Percentiles rank a stretch among this genome's conserved stretches.
phyloP scores from a whole-genome alignment of 53 echinoderm and acorn worm genomes.

The Antedon mediterranea region DNA sequence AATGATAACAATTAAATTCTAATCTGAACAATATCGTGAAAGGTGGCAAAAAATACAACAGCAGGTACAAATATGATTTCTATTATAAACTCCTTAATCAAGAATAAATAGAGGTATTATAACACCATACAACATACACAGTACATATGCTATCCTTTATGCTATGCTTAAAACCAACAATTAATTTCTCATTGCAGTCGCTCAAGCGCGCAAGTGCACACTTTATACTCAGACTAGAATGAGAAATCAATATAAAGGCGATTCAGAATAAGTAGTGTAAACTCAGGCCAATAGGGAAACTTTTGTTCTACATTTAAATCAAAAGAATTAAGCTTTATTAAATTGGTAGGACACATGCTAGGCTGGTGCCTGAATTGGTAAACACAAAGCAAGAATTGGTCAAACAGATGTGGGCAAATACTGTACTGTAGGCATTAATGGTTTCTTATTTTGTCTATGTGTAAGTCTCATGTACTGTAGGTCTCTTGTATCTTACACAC shows the following conservation, averaged over 20 bases:
- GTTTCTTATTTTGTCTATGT: too few relatives aligned
- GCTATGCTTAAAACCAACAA: not conserved
- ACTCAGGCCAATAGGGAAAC: not conserved
- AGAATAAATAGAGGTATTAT: not conserved
- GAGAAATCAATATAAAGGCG: not conserved
- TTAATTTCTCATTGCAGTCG: not conserved
- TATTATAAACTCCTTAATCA: not conserved
- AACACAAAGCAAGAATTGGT: not conserved
- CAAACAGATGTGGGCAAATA: not conserved
- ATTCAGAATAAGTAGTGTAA: not conserved
- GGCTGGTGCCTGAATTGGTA: not conserved
- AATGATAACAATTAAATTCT: not conserved
- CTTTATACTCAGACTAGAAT: not conserved
- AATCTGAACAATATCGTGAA: not conserved
- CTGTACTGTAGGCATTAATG: not conserved
- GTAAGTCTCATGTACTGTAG: too few relatives aligned
- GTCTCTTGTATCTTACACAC: too few relatives aligned
- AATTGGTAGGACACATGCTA: not conserved
- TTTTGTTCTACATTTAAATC: not conserved
- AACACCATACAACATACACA: not conserved
- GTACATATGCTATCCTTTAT: not conserved
- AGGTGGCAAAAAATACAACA: not conserved
- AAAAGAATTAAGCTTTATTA: not conserved
- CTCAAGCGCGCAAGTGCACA: not conserved
- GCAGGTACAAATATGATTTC: not conserved